Evolutionary conservation across 2,888 invertebrate species (phyloP).

Genomic region (Agonum fuliginosum): DNA sequence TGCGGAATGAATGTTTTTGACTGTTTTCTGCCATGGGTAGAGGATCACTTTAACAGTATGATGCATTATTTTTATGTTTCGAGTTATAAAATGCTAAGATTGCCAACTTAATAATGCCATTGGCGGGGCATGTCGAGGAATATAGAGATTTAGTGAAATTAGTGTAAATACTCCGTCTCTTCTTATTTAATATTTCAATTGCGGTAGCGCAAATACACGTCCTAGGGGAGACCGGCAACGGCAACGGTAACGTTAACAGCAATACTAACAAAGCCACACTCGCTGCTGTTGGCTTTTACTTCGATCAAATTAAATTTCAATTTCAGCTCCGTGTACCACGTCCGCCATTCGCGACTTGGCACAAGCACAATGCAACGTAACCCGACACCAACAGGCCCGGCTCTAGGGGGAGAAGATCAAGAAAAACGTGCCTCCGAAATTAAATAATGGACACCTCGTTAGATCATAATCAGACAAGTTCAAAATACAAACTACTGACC

Average conservation of each 20-base stretch:
- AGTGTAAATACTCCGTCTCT: neutral
- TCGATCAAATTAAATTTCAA: constrained; percentile 53
- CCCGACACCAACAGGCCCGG: too few relatives aligned
- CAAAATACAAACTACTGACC: too few relatives aligned
- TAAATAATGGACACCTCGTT: too few relatives aligned
- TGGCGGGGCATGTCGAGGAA: neutral
- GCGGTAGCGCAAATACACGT: neutral
- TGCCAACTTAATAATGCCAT: neutral
- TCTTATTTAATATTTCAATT: constrained; percentile 18
- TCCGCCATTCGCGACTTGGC: constrained; percentile 19
- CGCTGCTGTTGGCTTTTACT: neutral
- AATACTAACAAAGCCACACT: constrained; percentile 12
- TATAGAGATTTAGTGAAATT: constrained; percentile 3
- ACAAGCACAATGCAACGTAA: constrained; percentile 20
- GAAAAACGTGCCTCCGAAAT: too few relatives aligned
- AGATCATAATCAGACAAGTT: too few relatives aligned
- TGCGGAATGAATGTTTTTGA: too few relatives aligned
- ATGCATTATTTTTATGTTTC: too few relatives aligned
- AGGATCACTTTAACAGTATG: too few relatives aligned
- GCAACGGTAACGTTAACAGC: neutral
- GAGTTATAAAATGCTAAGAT: too few relatives aligned
- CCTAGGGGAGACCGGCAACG: neutral
- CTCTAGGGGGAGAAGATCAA: too few relatives aligned
- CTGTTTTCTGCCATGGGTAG: too few relatives aligned
- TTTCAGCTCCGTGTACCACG: constrained; percentile 16